Evolutionary conservation across 2,888 invertebrate genomes (phyloP), one percentile per base, ranked within the genome.

Genomic region (Idaea aversata): DNA sequence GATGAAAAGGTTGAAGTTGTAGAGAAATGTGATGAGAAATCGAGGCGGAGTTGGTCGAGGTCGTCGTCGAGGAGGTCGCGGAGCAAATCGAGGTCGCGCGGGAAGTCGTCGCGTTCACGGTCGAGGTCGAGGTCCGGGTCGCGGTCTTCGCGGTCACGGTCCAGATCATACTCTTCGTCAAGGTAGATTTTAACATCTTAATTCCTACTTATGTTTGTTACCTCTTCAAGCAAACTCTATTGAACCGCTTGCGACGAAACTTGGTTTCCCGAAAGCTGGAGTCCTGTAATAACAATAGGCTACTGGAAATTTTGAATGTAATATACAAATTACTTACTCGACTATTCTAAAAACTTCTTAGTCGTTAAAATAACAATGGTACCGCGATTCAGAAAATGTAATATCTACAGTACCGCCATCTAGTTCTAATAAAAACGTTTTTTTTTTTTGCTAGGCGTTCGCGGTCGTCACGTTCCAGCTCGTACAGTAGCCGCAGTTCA

Each of bases 401-500:
- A 3, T 25, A 25, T 25, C 25, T 25, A 3, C 25, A 25, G 25
- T 3, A 25, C 2, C 1, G 25, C 25, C 25, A 25, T 25, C 25
- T 25, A 25, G 25, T 25, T 25, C 3, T 25, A 25, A 25, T 2
- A 25, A 25, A 25, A 25, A 25, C 25, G n/a, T n/a, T n/a, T n/a
- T 25, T 25, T 4, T n/a, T 61, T 7, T 62, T 66, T 75, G 77
- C 0, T 83, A 90, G 91, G 57, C 83, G 89, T 2, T 91, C 91
- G 16, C 87, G 89, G 1, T 90, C 92, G 7, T 86, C 85, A 62
- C 87, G 93, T 5, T 91, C 91, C 63, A 93, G 93, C 72, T 94
- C 95, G 5, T 94, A 94, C 84, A 93, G 89, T 81, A 93, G 91
- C 75, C 89, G 94, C 57, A 94, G 94, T 66, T 90, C 90, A 13